These are phyloP conservation scores for Drosophila miranda DNA, from an alignment of 1,140 invertebrate species.

Conservation along the genomic window DNA sequence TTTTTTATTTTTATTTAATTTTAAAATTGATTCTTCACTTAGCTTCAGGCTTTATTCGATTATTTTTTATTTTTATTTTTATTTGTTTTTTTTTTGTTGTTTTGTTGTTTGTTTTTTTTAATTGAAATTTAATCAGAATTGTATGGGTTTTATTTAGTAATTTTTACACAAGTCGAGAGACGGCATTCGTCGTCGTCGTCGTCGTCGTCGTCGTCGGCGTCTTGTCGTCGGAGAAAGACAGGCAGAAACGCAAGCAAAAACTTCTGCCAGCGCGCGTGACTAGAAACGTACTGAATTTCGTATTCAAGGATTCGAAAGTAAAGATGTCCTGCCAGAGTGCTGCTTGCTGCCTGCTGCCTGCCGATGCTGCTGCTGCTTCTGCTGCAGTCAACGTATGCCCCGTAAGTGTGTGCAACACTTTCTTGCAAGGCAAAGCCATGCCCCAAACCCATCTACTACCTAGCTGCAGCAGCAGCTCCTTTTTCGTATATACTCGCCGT, in stretches of 20 bases:
- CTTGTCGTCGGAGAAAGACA: constrained; percentile 59
- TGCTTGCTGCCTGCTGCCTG: constrained; percentile 23
- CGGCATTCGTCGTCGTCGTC: constrained; percentile 65
- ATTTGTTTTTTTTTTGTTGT: constrained; percentile 16
- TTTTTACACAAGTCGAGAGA: constrained; percentile 74
- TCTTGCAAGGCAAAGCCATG: constrained; percentile 60
- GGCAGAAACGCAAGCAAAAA: constrained; percentile 66
- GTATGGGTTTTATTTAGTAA: constrained; percentile 35
- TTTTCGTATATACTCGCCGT: constrained; percentile 51
- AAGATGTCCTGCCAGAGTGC: constrained; percentile 62
- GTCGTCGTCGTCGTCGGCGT: constrained; percentile 69
- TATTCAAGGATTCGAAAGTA: constrained; percentile 72
- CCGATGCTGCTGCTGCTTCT: constrained; percentile 25
- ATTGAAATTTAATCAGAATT: constrained; percentile 45
- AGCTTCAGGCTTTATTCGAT: constrained; percentile 5
- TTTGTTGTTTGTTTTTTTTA: constrained; percentile 33
- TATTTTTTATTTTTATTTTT: constrained; percentile 12
- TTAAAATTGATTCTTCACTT: constrained; percentile 16
- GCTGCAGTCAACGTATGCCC: constrained; percentile 63
- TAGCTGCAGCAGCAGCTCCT: constrained; percentile 30
- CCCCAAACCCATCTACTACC: constrained; percentile 29
- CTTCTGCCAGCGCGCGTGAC: constrained; percentile 80
- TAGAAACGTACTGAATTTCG: constrained; percentile 81
- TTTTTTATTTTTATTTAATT: constrained; percentile 32
- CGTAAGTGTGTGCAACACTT: constrained; percentile 78